These are phyloP conservation scores for Drosophila ogumai DNA, from an alignment of 1,140 invertebrate genomes.

Conservation along the genomic window DNA sequence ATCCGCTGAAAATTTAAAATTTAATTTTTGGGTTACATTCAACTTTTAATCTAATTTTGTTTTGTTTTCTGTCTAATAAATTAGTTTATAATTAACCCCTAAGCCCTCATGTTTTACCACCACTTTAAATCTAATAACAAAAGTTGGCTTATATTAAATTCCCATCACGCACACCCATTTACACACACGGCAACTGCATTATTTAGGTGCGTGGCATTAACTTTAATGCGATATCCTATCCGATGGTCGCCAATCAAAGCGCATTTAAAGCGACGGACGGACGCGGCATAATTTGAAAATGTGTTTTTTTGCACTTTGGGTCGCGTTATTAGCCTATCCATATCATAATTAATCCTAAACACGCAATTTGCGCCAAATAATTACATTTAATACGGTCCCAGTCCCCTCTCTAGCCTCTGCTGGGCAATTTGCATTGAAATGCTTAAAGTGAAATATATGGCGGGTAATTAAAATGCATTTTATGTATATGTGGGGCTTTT, in stretches of 20 bases:
- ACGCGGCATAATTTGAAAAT: slow-evolving; percentile 72
- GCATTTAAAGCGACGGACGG: slow-evolving; percentile 46
- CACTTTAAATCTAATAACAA: slow-evolving; percentile 30
- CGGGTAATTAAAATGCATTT: slow-evolving; percentile 81
- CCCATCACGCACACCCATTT: slow-evolving; percentile 51
- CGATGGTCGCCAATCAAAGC: slow-evolving; percentile 52
- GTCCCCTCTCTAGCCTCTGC: background rate
- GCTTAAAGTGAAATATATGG: slow-evolving; percentile 80
- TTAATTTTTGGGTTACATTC: background rate
- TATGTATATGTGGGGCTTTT: slow-evolving; percentile 60
- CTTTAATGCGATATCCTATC: slow-evolving; percentile 61
- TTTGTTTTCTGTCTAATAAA: background rate
- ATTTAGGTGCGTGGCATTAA: slow-evolving; percentile 55
- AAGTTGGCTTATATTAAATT: slow-evolving; percentile 37
- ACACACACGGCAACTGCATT: slow-evolving; percentile 24
- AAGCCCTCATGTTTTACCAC: background rate
- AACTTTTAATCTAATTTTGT: background rate
- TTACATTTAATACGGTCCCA: slow-evolving; percentile 72
- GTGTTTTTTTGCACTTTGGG: slow-evolving; percentile 69
- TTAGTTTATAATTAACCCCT: background rate
- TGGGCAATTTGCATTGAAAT: slow-evolving; percentile 74
- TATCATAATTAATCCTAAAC: slow-evolving; percentile 83
- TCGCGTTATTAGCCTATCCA: slow-evolving; percentile 76
- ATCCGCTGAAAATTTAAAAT: no score
- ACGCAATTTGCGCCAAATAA: slow-evolving; percentile 82